Conservation (phyloP, 2,888 invertebrate species). For the Leucophenga montana region DNA sequence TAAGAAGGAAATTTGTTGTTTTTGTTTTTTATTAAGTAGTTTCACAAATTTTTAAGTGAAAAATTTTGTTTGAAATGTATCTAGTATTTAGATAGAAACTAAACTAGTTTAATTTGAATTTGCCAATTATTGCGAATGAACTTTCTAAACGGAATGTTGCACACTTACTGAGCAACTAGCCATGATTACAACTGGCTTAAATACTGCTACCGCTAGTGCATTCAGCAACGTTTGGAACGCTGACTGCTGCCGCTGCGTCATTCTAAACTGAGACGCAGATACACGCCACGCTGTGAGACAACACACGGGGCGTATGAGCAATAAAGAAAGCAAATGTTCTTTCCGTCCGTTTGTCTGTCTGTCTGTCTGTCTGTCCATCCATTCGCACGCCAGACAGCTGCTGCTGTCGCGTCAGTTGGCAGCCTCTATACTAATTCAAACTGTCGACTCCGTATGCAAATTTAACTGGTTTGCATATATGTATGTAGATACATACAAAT, state of each 20-base stretch:
- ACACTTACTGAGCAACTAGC: conserved; percentile 61
- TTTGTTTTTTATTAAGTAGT: background rate
- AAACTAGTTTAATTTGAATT: conserved; percentile 1
- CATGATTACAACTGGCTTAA: conserved; percentile 57
- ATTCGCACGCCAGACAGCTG: conserved; percentile 21
- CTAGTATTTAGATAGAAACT: background rate
- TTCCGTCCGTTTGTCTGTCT: conserved; percentile 2
- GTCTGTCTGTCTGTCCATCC: conserved; percentile 19
- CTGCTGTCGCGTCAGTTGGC: conserved; percentile 8
- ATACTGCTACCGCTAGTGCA: conserved; percentile 48
- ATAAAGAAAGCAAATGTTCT: conserved; percentile 29
- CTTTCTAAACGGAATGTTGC: conserved; percentile 53
- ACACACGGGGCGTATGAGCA: conserved; percentile 44
- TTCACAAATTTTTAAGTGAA: background rate
- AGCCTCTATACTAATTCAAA: background rate
- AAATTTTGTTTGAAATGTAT: background rate
- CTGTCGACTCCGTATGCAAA: background rate
- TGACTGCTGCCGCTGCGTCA: conserved; percentile 44
- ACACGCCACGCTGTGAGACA: background rate
- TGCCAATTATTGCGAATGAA: conserved; percentile 37
- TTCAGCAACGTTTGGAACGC: too few species aligned
- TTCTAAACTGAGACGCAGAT: conserved; percentile 41
- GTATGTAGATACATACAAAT: conserved; percentile 34
- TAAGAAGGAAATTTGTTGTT: conserved; percentile 31
- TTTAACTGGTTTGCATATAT: conserved; percentile 32